Evolutionary conservation across 2,888 invertebrate genomes (phyloP).

Genomic region (Drosophila flavopinicola): DNA sequence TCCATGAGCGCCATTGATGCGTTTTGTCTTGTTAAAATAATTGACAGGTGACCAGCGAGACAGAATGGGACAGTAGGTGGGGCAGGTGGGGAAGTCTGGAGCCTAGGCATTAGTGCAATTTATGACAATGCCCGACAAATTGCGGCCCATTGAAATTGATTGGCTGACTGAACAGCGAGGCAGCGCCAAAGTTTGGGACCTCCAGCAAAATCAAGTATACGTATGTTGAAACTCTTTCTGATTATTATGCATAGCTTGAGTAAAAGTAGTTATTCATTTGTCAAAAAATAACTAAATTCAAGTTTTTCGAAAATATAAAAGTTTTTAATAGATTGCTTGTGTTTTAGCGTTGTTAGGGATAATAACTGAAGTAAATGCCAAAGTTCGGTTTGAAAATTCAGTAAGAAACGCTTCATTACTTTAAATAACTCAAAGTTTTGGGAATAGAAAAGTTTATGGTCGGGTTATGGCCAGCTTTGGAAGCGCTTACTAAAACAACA

Average conservation of each 20-base stretch:
- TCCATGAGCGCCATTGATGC: constrained; percentile 62
- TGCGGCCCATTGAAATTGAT: constrained; percentile 69
- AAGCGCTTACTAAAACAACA: neutral
- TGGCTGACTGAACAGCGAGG: constrained; percentile 26
- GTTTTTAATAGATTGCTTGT: too few relatives aligned
- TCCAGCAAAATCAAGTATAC: neutral
- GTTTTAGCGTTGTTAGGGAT: neutral
- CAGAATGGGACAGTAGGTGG: constrained; percentile 3
- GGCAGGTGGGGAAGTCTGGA: constrained; percentile 3
- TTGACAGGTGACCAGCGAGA: constrained; percentile 69
- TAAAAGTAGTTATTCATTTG: too few relatives aligned
- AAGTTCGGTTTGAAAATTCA: neutral
- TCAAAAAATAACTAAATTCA: neutral
- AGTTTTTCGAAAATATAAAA: neutral
- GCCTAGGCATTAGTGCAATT: constrained; percentile 63
- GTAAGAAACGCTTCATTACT: neutral
- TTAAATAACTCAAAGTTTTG: neutral
- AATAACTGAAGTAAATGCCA: neutral
- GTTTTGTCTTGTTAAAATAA: constrained; percentile 78
- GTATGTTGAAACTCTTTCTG: constrained; percentile 5
- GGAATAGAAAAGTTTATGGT: neutral
- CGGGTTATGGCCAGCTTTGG: neutral
- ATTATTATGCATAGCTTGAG: constrained; percentile 22
- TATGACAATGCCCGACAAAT: constrained; percentile 71
- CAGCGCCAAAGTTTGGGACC: neutral